Conservation (phyloP, 2,113 vertebrate genomes). For the Struthio camelus region DNA sequence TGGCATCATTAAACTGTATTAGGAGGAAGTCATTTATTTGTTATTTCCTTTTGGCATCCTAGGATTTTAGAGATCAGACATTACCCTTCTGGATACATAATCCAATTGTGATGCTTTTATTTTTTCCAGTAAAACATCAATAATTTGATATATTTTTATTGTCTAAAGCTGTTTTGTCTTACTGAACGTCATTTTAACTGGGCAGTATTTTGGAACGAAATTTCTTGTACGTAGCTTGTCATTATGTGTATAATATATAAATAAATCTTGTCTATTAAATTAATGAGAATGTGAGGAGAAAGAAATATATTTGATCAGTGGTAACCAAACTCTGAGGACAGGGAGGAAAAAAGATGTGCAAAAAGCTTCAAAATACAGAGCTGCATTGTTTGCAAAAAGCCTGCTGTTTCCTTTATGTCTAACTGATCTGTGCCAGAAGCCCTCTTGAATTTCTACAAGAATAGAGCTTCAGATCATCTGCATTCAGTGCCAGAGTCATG, state of each 20-base stretch:
- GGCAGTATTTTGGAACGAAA: constrained; percentile 45
- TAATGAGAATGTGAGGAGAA: constrained; percentile 75
- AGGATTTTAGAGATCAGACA: constrained; percentile 21
- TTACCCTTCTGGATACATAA: neutral
- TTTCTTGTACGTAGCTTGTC: constrained; percentile 66
- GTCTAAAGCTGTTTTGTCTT: constrained; percentile 49
- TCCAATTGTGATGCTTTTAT: neutral
- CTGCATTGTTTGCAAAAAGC: constrained; percentile 82
- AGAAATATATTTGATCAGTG: constrained; percentile 74
- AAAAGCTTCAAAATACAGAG: constrained; percentile 76
- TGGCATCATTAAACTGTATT: neutral
- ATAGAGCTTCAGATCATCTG: constrained; percentile 87
- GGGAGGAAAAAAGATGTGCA: constrained; percentile 52
- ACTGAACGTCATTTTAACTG: constrained; percentile 58
- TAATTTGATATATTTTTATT: constrained; percentile 40
- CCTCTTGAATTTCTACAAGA: constrained; percentile 83
- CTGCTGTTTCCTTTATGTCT: constrained; percentile 81
- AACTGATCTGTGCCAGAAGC: constrained; percentile 79
- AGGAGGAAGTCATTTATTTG: constrained; percentile 41
- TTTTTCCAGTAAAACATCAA: constrained; percentile 55
- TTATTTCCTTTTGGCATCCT: constrained; percentile 15
- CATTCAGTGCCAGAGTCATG: constrained; percentile 87
- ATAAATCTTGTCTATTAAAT: constrained; percentile 73
- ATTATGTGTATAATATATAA: constrained; percentile 59
- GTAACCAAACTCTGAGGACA: constrained; percentile 68